Evolutionary conservation across 64 coral and sea anemone species (phyloP).

Genomic region (Montipora sp.): DNA sequence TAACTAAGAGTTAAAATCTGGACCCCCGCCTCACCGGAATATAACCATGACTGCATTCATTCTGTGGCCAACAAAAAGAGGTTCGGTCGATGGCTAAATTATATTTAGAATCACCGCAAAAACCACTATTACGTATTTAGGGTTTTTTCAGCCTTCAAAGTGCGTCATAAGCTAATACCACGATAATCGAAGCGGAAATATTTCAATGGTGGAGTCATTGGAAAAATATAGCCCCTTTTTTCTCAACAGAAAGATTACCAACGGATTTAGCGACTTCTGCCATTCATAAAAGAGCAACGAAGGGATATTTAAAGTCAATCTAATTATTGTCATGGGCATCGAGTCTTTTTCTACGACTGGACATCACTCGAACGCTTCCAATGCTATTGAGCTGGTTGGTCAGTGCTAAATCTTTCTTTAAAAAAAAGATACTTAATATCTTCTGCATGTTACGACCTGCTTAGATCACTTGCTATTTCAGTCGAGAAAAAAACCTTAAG

Average conservation of each 20-base stretch:
- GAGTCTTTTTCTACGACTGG: too few relatives aligned
- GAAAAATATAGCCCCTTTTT: neutral
- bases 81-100: neutral
- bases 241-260: neutral
- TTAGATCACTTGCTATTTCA: too few relatives aligned
- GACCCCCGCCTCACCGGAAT: neutral
- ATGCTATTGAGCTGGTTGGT: too few relatives aligned
- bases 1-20: neutral
- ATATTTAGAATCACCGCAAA: slow-evolving; percentile 13
- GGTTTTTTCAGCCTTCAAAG: neutral
- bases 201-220: neutral
- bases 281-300: too few relatives aligned
- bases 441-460: too few relatives aligned
- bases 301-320: too few relatives aligned
- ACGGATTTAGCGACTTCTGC: too few relatives aligned
- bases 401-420: too few relatives aligned
- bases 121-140: slow-evolving; percentile 11
- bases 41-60: neutral
- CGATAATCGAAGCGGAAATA: neutral
- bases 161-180: slow-evolving; percentile 7
- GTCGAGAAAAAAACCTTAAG: too few relatives aligned
- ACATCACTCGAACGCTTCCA: too few relatives aligned
- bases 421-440: too few relatives aligned
- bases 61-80: neutral
- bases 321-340: too few relatives aligned